phyloP scores from a whole-genome alignment of 2,888 invertebrate genomes.

The Xestia sexstrigata region DNA sequence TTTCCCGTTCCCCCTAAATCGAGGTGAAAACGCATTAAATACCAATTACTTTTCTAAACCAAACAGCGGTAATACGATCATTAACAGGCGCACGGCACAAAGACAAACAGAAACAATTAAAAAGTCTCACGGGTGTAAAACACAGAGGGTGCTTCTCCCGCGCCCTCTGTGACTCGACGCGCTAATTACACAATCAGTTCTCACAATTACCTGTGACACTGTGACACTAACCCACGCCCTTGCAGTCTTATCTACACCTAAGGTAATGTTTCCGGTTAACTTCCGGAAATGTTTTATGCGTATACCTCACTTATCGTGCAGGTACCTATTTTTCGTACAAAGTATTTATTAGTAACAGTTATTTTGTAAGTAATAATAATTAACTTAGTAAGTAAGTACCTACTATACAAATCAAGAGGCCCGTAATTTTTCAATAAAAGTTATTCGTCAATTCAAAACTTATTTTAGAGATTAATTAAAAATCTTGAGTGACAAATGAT shows the following conservation, averaged over 20 bases:
- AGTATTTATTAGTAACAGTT: neutral
- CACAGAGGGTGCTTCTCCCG: constrained; percentile 83
- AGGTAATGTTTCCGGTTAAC: constrained; percentile 41
- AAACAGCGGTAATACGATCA: constrained; percentile 59
- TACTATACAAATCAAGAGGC: neutral
- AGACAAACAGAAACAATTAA: constrained; percentile 83
- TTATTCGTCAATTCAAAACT: neutral
- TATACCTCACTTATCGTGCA: neutral
- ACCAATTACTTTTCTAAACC: constrained; percentile 58
- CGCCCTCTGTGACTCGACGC: constrained; percentile 86
- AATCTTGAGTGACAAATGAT: no score
- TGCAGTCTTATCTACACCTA: constrained; percentile 53
- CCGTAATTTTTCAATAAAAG: neutral
- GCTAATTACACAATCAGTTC: constrained; percentile 90
- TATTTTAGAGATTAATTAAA: neutral
- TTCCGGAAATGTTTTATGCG: constrained; percentile 11
- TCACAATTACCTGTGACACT: constrained; percentile 86
- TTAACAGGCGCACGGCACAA: constrained; percentile 65
- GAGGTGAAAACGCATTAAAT: constrained; percentile 39
- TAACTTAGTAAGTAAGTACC: neutral
- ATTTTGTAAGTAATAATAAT: neutral
- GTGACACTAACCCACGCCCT: constrained; percentile 60
- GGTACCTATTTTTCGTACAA: neutral
- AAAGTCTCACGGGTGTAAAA: constrained; percentile 87
- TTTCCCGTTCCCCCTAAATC: neutral